Evolutionary conservation across 1,140 invertebrate species (phyloP), one percentile per base, ranked within the genome.

Genomic region (Pygmarrhopalites habei): DNA sequence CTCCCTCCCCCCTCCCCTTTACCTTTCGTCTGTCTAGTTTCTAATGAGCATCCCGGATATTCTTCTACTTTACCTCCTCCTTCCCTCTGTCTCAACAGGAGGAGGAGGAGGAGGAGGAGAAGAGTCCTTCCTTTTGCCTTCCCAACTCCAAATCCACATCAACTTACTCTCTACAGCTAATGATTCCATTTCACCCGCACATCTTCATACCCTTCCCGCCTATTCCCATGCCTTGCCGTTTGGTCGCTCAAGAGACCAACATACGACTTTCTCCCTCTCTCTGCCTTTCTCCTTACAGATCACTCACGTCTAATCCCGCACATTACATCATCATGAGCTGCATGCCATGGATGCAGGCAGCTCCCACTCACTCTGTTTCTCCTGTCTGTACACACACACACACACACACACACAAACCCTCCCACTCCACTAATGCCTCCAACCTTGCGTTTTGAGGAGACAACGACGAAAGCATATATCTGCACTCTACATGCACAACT

Each of bases 31-130:
- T n/a, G n/a, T n/a, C n/a, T n/a, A n/a, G n/a, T n/a, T n/a, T 52
- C 47, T 62, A 62, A 62, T 62, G 60, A 62, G 60, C 60, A 62
- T 62, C 60, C 60, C 60, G 52, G 53, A 61, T 52, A 52, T 52
- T 52, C 49, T 29, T 25, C 49, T 52, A 12, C 44, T 52, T 52
- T 5, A 7, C 5, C 25, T 52, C 25, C 49, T 52, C 25, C 23
- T 52, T 29, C 28, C 10, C 49, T 52, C 49, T 7, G 15, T 26
- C 25, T 28, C 49, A 10, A n/a, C n/a, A n/a, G n/a, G n/a, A n/a
- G n/a, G n/a, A n/a, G n/a, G n/a, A n/a, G n/a, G n/a, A n/a, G n/a
- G n/a, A n/a, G n/a, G n/a, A n/a, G n/a, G n/a, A n/a, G n/a, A n/a
- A n/a, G n/a, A n/a, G n/a, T n/a, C n/a, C n/a, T n/a, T n/a, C n/a